Base-by-base conservation (phyloP, 2,888 invertebrate genomes). In the Drosophila pseudotakahashii region DNA sequence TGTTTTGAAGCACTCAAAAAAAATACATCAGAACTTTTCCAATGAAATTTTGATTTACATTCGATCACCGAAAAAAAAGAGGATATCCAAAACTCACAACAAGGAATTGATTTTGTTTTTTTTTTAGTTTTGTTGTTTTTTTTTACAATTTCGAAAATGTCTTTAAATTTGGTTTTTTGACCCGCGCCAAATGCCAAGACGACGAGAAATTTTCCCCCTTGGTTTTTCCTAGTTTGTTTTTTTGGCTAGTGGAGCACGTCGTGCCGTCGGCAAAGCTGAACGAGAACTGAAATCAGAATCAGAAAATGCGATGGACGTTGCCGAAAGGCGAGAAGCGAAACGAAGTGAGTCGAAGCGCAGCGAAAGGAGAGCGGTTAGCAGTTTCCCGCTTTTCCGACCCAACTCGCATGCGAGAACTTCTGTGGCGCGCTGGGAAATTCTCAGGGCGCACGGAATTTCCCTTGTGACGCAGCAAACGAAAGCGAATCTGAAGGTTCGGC, bases 191-290 rank as follows among this genome's bases (percentile, higher is more conserved):
- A 39, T 50, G 41, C 45, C 26, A 59, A 50, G 50, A 41, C 59
- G 50, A 59, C 63, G 48, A 47, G 48, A 41, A 63, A 53, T 64
- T 67, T 50, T 19, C 55, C 55, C 37, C 55, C 26, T 32, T 32
- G 26, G 26, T 57, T 62, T 50, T 19, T 59, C 23, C 13, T 48
- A 59, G 32, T 23, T 13, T 39, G 23, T 23, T 7, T 39, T 45
- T 57, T 61, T 39, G 52, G 51, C 61, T 45, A 45, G 55, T 51
- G 39, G 42, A 75, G 81, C 90, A 91, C 91, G 91, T 91, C 90
- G 84, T 89, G 87, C 86, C 91, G 89, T 89, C 85, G 88, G 90
- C 89, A 90, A 90, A 88, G 91, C 89, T 91, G 86, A 91, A 88
- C 91, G 91, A 90, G 90, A 91, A 91, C 91, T 91, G 89, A 68